A percentile compares a stretch with the other conserved stretches of the same genome.
Evolutionary conservation across 2,888 invertebrate genomes (phyloP).

Genomic region (Chirona hameri): DNA sequence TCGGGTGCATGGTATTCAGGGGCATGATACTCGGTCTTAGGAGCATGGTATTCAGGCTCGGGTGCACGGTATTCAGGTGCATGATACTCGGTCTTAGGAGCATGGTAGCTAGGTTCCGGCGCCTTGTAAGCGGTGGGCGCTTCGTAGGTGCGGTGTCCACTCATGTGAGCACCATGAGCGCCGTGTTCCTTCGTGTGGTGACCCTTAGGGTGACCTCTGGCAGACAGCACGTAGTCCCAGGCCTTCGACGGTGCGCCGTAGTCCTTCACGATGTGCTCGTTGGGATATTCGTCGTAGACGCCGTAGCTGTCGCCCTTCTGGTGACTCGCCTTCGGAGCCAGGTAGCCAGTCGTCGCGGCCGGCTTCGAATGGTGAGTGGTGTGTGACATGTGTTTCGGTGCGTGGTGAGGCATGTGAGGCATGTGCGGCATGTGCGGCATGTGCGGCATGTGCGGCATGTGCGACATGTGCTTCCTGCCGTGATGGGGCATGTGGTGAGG

Average conservation of each 20-base stretch:
- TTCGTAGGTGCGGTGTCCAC: not conserved
- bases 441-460: not conserved
- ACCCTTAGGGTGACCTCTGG: not conserved
- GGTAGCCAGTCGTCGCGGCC: not conserved
- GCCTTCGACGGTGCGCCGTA: not conserved
- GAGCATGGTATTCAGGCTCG: not conserved
- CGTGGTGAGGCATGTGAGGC: not conserved
- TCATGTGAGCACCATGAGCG: not conserved
- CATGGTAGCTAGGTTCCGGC: not conserved
- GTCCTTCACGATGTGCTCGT: conserved; percentile 1
- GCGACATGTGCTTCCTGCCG: not conserved
- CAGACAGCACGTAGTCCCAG: conserved; percentile 9
- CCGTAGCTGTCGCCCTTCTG: not conserved
- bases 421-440: not conserved
- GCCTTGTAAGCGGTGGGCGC: not conserved
- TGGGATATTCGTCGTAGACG: not conserved
- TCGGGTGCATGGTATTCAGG: not conserved
- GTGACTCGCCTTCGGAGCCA: not conserved
- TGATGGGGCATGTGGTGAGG: not conserved
- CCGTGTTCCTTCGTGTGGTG: not conserved
- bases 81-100: not conserved
- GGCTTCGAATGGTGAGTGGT: not conserved
- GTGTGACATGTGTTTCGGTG: not conserved
- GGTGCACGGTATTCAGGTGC: not conserved
- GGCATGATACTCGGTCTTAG: not conserved